These are phyloP conservation scores for Falco punctatus DNA, from an alignment of 2,113 vertebrate species.

Conservation along the genomic window DNA sequence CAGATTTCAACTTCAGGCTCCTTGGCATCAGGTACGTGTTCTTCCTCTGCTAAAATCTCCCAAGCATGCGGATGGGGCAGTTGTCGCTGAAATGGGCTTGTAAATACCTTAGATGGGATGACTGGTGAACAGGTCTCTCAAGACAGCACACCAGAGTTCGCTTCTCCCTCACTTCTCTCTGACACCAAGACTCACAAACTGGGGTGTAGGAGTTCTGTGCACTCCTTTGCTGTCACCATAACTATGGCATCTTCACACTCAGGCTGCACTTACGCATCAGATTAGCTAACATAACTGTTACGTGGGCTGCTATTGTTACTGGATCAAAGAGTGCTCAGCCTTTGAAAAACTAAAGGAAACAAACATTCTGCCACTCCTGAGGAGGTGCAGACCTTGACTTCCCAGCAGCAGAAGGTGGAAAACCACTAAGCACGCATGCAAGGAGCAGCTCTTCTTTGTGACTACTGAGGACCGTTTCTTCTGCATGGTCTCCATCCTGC, in stretches of 20 bases:
- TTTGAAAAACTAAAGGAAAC: conserved; percentile 27
- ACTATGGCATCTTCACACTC: background rate
- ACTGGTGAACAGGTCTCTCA: background rate
- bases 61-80: background rate
- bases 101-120: background rate
- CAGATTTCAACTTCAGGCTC: conserved; percentile 22
- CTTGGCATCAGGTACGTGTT: background rate
- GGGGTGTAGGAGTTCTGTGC: background rate
- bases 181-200: background rate
- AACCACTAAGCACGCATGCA: background rate
- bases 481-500: background rate
- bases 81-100: background rate
- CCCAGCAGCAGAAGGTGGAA: background rate
- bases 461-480: background rate
- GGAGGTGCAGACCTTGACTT: background rate
- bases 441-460: background rate
- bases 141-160: background rate
- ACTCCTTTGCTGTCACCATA: background rate
- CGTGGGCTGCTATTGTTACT: background rate
- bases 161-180: background rate
- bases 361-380: background rate
- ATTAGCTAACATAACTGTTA: background rate
- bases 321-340: background rate
- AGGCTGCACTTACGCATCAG: background rate
- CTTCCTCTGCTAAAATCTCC: background rate